Evolutionary conservation across 2,113 vertebrate species (phyloP), one percentile per base, ranked within the genome.

Genomic region (Salvelinus alpinus): DNA sequence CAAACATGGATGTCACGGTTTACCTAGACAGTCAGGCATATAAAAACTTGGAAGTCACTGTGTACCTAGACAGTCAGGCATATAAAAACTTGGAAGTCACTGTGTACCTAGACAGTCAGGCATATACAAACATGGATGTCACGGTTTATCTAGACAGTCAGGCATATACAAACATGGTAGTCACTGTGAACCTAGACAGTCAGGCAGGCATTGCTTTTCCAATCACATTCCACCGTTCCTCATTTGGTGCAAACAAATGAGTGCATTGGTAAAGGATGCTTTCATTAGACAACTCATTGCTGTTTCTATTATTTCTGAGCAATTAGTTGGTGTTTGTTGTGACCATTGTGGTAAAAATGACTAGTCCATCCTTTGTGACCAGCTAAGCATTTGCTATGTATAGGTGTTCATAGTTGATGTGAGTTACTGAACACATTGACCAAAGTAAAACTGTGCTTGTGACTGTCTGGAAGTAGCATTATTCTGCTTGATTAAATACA

Each of bases 221-320:
- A 82, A 83, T 84, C 75, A 82, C 78, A 82, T 87, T 87, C 80
- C 75, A 76, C 27, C 65, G 34, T 74, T 72, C 69, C 82, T 81
- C 47, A 78, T 82, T 71, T 75, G 60, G 74, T 84, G 77, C 80
- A 75, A 81, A 85, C 64, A 68, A 57, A 79, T 48, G 54, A 75
- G 66, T 60, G 38, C 76, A 80, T 78, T 78, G 18, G 65, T 48
- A 76, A 29, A 8, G 12, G 60, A 31, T 70, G 62, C 67, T 67
- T 69, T 75, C 48, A 51, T 67, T 34, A 22, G 22, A 74, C 69
- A 54, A 54, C 14, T 54, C 4, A 54, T 18, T 3, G 51, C 51
- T 54, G 51, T 25, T 57, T 44, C 25, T 34, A 7, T 47, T 71
- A 24, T 48, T 51, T 48, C n/a, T 31, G 12, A 44, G 38, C 38